Evolutionary conservation across 2,888 invertebrate species (phyloP).

Genomic region (Hetaerina titia): DNA sequence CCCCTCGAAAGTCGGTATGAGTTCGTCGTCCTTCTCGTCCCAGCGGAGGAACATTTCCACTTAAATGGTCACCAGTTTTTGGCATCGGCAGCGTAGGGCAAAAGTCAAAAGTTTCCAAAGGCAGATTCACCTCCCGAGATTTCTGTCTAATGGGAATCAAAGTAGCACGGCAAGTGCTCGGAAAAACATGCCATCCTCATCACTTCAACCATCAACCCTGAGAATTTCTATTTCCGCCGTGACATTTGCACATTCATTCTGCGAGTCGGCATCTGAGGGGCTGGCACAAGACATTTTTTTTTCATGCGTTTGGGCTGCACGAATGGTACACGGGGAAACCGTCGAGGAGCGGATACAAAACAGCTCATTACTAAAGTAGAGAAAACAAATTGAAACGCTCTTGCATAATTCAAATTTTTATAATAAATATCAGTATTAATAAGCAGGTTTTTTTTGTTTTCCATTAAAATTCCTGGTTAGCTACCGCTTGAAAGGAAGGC

Average conservation of each 20-base stretch:
- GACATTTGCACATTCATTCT: background rate
- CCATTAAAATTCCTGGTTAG: too few relatives aligned
- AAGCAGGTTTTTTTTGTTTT: background rate
- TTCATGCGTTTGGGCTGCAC: background rate
- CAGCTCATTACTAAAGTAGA: background rate
- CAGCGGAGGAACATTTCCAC: conserved; percentile 13
- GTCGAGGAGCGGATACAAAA: background rate
- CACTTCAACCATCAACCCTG: background rate
- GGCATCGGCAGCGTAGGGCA: background rate
- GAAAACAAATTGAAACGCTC: background rate
- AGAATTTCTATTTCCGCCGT: background rate
- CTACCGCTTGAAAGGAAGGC: background rate
- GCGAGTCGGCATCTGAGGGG: background rate
- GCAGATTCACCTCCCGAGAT: background rate
- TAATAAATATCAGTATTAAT: conserved; percentile 5
- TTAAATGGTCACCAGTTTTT: background rate
- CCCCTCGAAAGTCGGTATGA: background rate
- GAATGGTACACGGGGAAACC: background rate
- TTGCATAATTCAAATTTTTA: background rate
- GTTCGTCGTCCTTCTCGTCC: conserved; percentile 5
- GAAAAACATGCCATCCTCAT: background rate
- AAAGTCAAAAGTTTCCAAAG: background rate
- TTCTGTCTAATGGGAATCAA: background rate
- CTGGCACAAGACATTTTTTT: background rate
- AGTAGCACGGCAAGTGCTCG: background rate